phyloP scores from a whole-genome alignment of 2,888 invertebrate genomes.

The Sepioteuthis lessoniana region DNA sequence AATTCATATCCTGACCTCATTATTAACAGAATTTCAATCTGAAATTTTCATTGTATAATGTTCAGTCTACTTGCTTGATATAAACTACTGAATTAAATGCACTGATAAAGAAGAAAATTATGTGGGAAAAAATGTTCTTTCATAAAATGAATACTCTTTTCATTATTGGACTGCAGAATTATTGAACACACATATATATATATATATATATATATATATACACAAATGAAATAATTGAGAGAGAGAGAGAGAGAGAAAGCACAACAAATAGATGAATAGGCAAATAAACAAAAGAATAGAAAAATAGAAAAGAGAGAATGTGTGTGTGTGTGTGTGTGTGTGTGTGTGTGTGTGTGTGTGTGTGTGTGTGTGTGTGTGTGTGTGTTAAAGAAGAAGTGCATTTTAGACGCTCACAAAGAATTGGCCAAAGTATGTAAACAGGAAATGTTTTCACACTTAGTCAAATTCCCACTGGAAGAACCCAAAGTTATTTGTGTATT shows the following conservation, averaged over 20 bases:
- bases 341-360: neutral
- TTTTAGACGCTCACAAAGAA: neutral
- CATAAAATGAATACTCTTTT: no score
- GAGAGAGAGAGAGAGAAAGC: neutral
- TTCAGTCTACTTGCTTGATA: no score
- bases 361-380: neutral
- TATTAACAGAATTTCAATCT: no score
- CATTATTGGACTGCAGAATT: no score
- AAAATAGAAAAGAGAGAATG: neutral
- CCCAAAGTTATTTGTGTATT: neutral
- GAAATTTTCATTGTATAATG: no score
- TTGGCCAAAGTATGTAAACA: slow-evolving; percentile 13
- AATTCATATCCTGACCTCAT: no score
- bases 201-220: neutral
- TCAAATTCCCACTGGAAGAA: neutral
- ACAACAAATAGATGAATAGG: neutral
- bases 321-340: neutral
- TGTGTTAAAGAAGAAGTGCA: neutral
- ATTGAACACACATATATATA: neutral
- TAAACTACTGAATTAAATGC: no score
- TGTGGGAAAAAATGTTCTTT: no score
- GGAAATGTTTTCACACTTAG: slow-evolving; percentile 13
- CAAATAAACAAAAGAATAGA: neutral
- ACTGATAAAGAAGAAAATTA: no score
- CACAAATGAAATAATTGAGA: neutral